Conservation (phyloP, 2,888 invertebrate species). For the Agrotis puta region DNA sequence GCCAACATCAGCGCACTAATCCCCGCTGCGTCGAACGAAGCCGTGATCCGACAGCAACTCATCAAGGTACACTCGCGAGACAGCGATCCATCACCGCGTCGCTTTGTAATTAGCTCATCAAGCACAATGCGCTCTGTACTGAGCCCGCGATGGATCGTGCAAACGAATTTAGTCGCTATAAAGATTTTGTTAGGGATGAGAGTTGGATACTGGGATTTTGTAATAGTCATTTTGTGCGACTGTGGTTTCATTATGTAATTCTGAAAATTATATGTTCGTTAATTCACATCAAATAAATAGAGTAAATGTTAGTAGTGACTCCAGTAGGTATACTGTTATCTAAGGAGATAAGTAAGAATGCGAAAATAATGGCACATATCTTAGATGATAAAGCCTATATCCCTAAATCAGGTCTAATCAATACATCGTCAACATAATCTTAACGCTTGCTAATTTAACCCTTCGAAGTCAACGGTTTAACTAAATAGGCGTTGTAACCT, state of each 20-base stretch:
- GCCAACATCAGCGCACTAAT: conserved; percentile 29
- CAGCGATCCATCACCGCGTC: conserved; percentile 57
- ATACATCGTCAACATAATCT: conserved; percentile 35
- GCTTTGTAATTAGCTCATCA: conserved; percentile 59
- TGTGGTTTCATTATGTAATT: not conserved
- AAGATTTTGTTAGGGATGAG: conserved; percentile 1
- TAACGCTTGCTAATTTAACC: conserved; percentile 20
- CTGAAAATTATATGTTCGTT: not conserved
- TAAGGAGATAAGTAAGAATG: not conserved
- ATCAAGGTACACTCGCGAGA: conserved; percentile 52
- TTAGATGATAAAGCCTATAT: not conserved
- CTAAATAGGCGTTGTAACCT: conserved; percentile 37
- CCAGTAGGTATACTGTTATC: no score
- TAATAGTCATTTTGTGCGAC: conserved; percentile 4
- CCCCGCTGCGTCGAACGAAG: conserved; percentile 31
- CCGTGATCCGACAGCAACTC: conserved; percentile 45
- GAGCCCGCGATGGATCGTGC: conserved; percentile 42
- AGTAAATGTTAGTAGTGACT: no score
- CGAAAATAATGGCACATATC: not conserved
- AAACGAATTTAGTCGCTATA: conserved; percentile 34
- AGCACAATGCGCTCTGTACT: conserved; percentile 45
- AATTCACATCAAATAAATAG: no score
- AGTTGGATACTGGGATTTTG: not conserved
- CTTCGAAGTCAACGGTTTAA: conserved; percentile 32
- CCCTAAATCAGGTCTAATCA: conserved; percentile 26